Evolutionary conservation across 1,140 invertebrate genomes (phyloP), one percentile per base, ranked within the genome.

Genomic region (Tetragonula clypearis): DNA sequence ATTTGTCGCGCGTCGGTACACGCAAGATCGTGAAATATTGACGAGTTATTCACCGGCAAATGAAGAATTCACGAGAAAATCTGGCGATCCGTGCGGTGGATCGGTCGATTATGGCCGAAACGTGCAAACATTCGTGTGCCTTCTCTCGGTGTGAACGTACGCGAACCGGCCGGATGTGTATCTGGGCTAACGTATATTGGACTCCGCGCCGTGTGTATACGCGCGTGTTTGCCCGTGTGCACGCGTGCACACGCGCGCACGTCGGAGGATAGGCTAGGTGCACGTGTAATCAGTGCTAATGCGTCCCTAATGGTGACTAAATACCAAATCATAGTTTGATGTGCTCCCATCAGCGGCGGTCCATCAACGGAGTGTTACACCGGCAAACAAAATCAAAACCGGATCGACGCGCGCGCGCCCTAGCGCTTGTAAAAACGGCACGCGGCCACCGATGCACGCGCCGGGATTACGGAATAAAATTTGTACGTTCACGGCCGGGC

Each of bases 291-390:
- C 93, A 94, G 91, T 92, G 93, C 90, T 94, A 93, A 93, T 94
- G 93, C 92, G 92, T 91, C 93, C 91, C 93, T 94, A 93, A 94
- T 94, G 93, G 92, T 93, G 93, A 94, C 93, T 94, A 94, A 94
- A 94, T 93, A 94, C 92, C 92, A 93, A 93, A 94, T 93, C 93
- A 93, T 92, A 93, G 91, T 93, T 93, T 93, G 92, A 94, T 93
- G 93, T 88, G 84, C 84, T 86, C 84, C 88, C 89, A 90, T 90
- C 89, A 90, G 88, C 89, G 84, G 79, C 77, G 88, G 80, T 90
- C 86, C 89, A 87, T 88, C 89, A 87, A 76, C 89, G 88, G 87
- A 88, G 89, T 86, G 87, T 90, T 90, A 90, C 88, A 84, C 82
- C 81, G 84, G 65, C 86, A 90, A 90, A 90, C 88, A 90, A 90